Evolutionary conservation across 2,797 vertebrate species (phyloP).

Genomic region (Sebastes ruberrimus): DNA sequence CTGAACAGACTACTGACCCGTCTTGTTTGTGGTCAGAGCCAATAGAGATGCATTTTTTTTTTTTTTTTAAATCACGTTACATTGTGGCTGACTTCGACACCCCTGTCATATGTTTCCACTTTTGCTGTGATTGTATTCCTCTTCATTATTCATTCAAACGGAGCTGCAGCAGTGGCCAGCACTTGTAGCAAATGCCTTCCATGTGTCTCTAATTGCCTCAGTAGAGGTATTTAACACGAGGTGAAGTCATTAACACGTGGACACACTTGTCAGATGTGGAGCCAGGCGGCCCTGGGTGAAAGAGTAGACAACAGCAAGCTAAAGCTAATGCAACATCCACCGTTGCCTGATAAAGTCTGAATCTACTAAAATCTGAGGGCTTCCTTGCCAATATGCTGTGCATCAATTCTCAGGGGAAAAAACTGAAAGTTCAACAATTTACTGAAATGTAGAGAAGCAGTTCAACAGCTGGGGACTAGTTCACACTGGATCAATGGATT

Average conservation of each 20-base stretch:
- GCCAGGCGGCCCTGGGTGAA: constrained; percentile 55
- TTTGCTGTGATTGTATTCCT: constrained; percentile 77
- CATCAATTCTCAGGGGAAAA: not conserved
- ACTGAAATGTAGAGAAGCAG: not conserved
- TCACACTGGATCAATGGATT: not conserved
- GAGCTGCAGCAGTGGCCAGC: constrained; percentile 68
- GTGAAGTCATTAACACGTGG: constrained; percentile 78
- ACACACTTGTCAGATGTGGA: constrained; percentile 71
- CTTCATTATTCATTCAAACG: constrained; percentile 79
- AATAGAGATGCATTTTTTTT: not conserved
- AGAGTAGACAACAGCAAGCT: constrained; percentile 16
- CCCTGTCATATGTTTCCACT: constrained; percentile 80
- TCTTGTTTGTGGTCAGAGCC: constrained; percentile 27
- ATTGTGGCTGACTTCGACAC: constrained; percentile 48
- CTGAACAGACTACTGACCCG: not conserved
- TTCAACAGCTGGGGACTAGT: not conserved
- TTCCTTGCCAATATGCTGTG: not conserved
- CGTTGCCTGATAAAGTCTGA: not conserved
- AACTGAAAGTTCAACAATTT: not conserved
- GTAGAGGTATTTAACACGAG: constrained; percentile 73
- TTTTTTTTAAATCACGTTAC: constrained; percentile 26
- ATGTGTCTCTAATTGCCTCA: constrained; percentile 77
- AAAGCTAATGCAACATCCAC: constrained; percentile 1
- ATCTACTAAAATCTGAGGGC: not conserved
- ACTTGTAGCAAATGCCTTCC: constrained; percentile 76